Conservation (phyloP, 2,888 invertebrate species). For the Platycnemis pennipes region DNA sequence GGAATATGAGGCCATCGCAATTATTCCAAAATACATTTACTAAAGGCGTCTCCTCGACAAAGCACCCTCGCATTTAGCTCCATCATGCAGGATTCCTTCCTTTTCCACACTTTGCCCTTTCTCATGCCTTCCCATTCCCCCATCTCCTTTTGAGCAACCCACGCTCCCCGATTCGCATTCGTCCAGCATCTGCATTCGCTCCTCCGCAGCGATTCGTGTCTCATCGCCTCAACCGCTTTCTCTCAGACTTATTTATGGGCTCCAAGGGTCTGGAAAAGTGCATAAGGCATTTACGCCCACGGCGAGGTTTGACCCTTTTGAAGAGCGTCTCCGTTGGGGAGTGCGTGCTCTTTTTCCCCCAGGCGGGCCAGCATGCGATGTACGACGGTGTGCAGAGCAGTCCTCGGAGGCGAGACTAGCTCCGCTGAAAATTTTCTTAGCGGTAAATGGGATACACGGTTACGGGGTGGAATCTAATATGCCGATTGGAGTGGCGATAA, state of each 20-base stretch:
- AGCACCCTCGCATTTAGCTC: not conserved
- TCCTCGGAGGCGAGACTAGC: not conserved
- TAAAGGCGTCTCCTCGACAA: not conserved
- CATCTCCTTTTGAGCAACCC: not conserved
- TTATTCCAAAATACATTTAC: not conserved
- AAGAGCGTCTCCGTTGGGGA: not conserved
- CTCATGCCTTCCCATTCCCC: not conserved
- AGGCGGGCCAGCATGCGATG: not conserved
- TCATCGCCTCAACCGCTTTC: conserved; percentile 60
- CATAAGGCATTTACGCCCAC: conserved; percentile 63
- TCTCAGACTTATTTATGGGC: conserved; percentile 60
- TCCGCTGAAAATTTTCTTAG: conserved; percentile 41
- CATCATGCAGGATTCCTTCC: not conserved
- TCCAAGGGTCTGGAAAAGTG: conserved; percentile 58
- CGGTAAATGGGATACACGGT: not conserved
- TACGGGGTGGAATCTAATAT: conserved; percentile 46
- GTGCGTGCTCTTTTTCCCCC: not conserved
- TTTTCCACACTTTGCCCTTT: not conserved
- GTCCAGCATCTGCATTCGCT: conserved; percentile 58
- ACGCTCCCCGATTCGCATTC: conserved; percentile 38
- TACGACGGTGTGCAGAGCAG: not conserved
- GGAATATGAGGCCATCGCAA: not conserved
- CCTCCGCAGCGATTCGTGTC: conserved; percentile 57
- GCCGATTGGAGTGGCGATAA: not conserved
- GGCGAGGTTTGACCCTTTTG: conserved; percentile 59